phyloP scores from a whole-genome alignment of 2,888 invertebrate species.

The Dynastes grantii region DNA sequence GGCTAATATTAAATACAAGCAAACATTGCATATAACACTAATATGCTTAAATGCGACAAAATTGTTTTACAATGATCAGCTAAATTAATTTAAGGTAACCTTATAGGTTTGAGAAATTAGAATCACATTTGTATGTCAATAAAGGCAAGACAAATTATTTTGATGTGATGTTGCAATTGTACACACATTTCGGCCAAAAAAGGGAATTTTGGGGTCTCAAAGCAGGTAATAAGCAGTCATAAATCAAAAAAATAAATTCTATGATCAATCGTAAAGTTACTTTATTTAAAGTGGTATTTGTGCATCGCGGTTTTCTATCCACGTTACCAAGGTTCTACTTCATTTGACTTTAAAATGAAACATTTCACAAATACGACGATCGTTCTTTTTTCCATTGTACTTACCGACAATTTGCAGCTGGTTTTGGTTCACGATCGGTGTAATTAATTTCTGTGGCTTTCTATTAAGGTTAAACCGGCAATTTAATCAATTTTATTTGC shows the following conservation, averaged over 20 bases:
- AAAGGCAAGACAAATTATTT: too few species aligned
- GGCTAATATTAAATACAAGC: too few species aligned
- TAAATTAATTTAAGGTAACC: too few species aligned
- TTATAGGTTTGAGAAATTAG: too few species aligned
- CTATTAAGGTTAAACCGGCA: conserved; percentile 13
- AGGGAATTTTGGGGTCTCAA: too few species aligned
- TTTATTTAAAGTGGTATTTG: background rate
- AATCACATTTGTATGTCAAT: too few species aligned
- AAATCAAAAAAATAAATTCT: background rate
- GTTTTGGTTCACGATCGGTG: conserved; percentile 17
- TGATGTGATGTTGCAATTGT: too few species aligned
- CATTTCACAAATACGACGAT: conserved; percentile 1
- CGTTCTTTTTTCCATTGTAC: background rate
- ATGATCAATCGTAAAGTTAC: background rate
- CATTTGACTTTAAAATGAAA: conserved; percentile 17
- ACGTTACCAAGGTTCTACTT: conserved; percentile 11
- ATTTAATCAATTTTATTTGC: conserved; percentile 18
- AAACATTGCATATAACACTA: too few species aligned
- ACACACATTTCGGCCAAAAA: too few species aligned
- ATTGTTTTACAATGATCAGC: too few species aligned
- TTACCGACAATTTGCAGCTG: conserved; percentile 7
- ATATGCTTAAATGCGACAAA: too few species aligned
- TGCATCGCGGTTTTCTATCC: background rate
- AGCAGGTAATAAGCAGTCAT: background rate
- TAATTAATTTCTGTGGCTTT: conserved; percentile 18